Percentiles rank a stretch among this genome's conserved stretches.
Evolutionary conservation across 2,113 vertebrate genomes (phyloP).

Genomic region (Eudyptes chrysolophus): DNA sequence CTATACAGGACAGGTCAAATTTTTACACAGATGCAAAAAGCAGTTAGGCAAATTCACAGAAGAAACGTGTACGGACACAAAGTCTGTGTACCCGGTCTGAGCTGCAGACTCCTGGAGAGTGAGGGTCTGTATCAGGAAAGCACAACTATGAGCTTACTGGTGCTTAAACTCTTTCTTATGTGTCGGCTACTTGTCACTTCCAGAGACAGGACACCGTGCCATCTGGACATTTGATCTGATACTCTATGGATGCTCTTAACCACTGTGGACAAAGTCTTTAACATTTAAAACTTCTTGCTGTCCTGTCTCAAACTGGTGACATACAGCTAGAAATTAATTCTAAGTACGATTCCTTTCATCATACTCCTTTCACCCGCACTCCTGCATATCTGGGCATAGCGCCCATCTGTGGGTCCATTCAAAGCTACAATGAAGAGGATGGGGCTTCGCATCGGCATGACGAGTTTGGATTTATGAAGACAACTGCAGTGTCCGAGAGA

Average conservation of each 20-base stretch:
- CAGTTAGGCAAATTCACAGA: not conserved
- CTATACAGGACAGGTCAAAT: not conserved
- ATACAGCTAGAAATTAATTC: not conserved
- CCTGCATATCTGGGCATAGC: not conserved
- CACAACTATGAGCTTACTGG: not conserved
- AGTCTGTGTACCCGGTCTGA: not conserved
- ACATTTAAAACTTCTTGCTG: not conserved
- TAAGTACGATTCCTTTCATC: not conserved
- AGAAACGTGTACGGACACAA: not conserved
- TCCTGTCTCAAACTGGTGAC: not conserved
- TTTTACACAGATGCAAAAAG: not conserved
- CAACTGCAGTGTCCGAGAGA: not conserved
- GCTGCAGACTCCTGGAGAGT: not conserved
- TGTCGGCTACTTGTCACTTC: not conserved
- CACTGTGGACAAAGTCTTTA: not conserved
- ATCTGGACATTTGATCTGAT: not conserved
- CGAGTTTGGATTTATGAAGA: not conserved
- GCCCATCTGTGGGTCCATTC: not conserved
- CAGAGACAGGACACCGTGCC: not conserved
- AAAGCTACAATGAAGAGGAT: not conserved
- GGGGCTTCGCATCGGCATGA: accelerated
- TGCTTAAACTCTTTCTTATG: not conserved
- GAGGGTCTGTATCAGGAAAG: not conserved
- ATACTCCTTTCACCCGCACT: not conserved
- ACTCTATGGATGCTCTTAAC: not conserved